phyloP scores from a whole-genome alignment of 2,113 vertebrate genomes.

The Misgurnus mizolepis region DNA sequence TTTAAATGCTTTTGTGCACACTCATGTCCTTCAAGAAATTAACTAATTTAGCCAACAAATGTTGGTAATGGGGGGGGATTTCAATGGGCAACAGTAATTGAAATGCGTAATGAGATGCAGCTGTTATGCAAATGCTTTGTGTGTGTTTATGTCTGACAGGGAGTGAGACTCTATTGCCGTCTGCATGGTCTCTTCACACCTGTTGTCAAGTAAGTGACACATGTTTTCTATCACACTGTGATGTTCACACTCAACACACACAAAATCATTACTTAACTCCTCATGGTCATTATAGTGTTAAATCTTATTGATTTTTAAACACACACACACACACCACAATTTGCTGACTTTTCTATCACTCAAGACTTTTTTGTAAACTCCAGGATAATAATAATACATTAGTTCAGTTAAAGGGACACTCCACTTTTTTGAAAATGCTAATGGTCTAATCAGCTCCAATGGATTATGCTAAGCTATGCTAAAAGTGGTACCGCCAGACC shows the following conservation, averaged over 20 bases:
- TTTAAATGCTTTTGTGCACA: no score
- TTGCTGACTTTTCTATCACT: no score
- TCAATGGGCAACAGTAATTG: background rate
- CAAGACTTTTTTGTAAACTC: no score
- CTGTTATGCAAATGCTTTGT: constrained; percentile 25
- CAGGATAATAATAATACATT: no score
- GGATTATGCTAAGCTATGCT: no score
- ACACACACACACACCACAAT: background rate
- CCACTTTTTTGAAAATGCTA: no score
- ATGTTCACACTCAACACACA: background rate
- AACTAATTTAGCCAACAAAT: no score
- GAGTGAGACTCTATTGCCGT: constrained; percentile 95
- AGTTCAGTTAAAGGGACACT: no score
- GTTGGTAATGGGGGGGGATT: no score
- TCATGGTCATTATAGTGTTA: background rate
- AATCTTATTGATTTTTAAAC: background rate
- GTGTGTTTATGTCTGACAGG: constrained; percentile 71
- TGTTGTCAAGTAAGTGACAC: constrained; percentile 91
- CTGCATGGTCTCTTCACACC: constrained; percentile 92
- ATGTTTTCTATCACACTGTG: constrained; percentile 39
- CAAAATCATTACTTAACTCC: background rate
- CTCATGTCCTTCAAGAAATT: no score
- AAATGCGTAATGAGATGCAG: constrained; percentile 2
- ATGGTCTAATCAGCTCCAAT: no score
- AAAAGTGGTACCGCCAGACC: no score